These are phyloP conservation scores for Altica lythri DNA, from an alignment of 2,888 invertebrate genomes.

Conservation along the genomic window DNA sequence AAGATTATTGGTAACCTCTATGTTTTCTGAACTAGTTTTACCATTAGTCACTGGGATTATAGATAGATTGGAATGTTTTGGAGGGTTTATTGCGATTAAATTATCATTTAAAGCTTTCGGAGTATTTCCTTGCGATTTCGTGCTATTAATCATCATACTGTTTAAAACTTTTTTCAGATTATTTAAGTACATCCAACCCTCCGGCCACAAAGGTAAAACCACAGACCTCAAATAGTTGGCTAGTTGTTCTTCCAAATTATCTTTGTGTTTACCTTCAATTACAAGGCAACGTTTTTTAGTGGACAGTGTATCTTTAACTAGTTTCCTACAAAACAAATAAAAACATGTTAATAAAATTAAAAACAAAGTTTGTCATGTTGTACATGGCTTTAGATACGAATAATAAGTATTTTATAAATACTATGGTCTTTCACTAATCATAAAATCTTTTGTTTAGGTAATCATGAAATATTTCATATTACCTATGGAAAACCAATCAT, in stretches of 20 bases:
- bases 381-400: too few relatives aligned
- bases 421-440: too few relatives aligned
- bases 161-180: conserved; percentile 50
- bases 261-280: conserved; percentile 56
- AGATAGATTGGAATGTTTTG: conserved; percentile 27
- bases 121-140: too few relatives aligned
- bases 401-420: too few relatives aligned
- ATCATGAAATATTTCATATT: too few relatives aligned
- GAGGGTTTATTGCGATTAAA: neutral
- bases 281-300: conserved; percentile 51
- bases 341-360: conserved; percentile 4
- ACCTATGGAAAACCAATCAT: too few relatives aligned
- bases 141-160: too few relatives aligned
- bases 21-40: conserved; percentile 11
- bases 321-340: conserved; percentile 47
- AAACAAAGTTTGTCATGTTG: conserved; percentile 56
- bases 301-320: conserved; percentile 50
- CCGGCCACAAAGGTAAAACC: conserved; percentile 61
- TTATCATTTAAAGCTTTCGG: neutral
- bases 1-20: conserved; percentile 17
- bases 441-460: too few relatives aligned
- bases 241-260: conserved; percentile 58
- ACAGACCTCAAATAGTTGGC: conserved; percentile 58
- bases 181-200: conserved; percentile 61
- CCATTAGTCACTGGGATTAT: conserved; percentile 25